Evolutionary conservation across 2,888 invertebrate genomes (phyloP).

Genomic region (Hypomecis punctinalis): DNA sequence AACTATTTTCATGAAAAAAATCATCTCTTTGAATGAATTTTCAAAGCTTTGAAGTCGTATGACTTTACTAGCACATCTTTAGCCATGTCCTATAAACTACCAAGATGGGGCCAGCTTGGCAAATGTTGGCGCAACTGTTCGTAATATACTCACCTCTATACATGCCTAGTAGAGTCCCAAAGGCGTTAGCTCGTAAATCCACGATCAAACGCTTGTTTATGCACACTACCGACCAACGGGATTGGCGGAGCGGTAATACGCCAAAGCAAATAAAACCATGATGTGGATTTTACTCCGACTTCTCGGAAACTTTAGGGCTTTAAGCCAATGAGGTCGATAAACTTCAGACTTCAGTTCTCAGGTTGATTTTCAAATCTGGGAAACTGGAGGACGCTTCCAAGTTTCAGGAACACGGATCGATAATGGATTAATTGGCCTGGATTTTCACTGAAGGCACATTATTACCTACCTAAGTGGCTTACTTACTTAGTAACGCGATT

Average conservation of each 20-base stretch:
- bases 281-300: constrained; percentile 22
- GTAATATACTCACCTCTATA: constrained; percentile 1
- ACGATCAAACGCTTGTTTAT: constrained; percentile 56
- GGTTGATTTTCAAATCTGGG: constrained; percentile 9
- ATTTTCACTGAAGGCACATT: too few relatives aligned
- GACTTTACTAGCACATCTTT: too few relatives aligned
- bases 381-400: constrained; percentile 3
- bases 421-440: neutral
- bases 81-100: too few relatives aligned
- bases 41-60: too few relatives aligned
- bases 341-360: constrained; percentile 4
- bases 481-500: too few relatives aligned
- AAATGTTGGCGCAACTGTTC: neutral
- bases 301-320: constrained; percentile 8
- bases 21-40: too few relatives aligned
- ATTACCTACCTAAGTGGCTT: too few relatives aligned
- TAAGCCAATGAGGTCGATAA: constrained; percentile 11
- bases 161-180: constrained; percentile 40
- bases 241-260: constrained; percentile 26
- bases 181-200: constrained; percentile 57
- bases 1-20: too few relatives aligned
- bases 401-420: neutral
- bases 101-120: too few relatives aligned
- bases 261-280: constrained; percentile 29
- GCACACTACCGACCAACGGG: constrained; percentile 47